These are phyloP conservation scores for Microctonus brassicae DNA, from an alignment of 2,888 invertebrate species.

Conservation along the genomic window DNA sequence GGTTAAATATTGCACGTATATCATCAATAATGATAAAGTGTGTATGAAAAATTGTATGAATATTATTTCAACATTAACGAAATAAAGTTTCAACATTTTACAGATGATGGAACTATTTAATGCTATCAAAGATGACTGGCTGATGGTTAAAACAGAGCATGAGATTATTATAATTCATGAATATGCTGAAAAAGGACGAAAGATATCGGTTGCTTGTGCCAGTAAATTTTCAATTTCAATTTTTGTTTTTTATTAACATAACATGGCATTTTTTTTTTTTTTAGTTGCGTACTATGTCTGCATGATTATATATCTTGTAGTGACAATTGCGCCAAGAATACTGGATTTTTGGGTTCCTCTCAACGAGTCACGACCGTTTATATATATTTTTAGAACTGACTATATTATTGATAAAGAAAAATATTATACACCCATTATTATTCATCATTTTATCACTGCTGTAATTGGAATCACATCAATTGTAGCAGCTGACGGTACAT, in stretches of 20 bases:
- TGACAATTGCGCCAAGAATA: conserved; percentile 37
- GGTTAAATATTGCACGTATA: conserved; percentile 15
- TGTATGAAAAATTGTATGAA: background rate
- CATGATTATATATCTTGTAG: conserved; percentile 9
- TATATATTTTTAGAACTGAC: conserved; percentile 39
- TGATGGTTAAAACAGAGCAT: background rate
- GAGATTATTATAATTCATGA: background rate
- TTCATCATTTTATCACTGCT: conserved; percentile 28
- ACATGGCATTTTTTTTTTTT: conserved; percentile 10
- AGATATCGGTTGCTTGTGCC: background rate
- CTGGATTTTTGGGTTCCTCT: conserved; percentile 40
- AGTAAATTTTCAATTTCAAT: background rate
- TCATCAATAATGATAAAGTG: conserved; percentile 17
- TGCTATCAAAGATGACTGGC: background rate
- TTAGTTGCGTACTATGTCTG: conserved; percentile 9
- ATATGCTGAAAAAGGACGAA: background rate
- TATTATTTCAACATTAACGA: too few relatives aligned
- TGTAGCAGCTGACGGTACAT: conserved; percentile 35
- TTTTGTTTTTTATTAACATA: background rate
- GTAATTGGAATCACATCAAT: conserved; percentile 27
- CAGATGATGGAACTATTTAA: conserved; percentile 9
- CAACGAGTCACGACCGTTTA: conserved; percentile 41
- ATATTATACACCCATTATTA: conserved; percentile 39
- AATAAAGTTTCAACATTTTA: too few relatives aligned
- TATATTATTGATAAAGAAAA: conserved; percentile 45